Evolutionary conservation across 2,888 invertebrate species (phyloP), one percentile per base, ranked within the genome.

Genomic region (Melipona beecheii): DNA sequence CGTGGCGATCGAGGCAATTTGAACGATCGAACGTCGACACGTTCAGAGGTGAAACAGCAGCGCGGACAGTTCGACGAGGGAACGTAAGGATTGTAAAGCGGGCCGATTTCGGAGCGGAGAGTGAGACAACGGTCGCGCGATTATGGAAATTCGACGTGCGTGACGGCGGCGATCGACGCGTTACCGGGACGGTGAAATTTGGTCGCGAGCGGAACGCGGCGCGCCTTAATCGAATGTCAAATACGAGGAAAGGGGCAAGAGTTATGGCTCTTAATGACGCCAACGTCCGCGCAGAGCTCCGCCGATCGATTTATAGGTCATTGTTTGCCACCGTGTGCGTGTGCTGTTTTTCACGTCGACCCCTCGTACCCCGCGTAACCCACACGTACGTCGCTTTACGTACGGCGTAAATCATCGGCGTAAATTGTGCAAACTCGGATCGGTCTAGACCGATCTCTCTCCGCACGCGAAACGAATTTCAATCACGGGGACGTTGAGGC

Each of bases 221-320:
- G 36, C n/a, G 79, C 81, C 84, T 85, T 89, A 89, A 89, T 89
- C 89, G 87, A 89, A 90, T 89, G 89, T 87, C 89, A 90, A 89
- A 89, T 87, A 85, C 69, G 71, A 72, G 62, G 78, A 85, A 83
- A 84, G 78, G 70, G 52, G 43, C 50, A 82, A 89, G 86, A 90
- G 79, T 89, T 89, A 89, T 85, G 87, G 85, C 60, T 79, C 80
- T 84, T 84, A 89, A 87, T 87, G 83, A 87, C 81, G 78, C 71
- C 72, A 58, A 75, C 69, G 65, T 74, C 60, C 83, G 73, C 79
- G 73, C 71, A 62, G 74, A 68, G 58, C 77, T 73, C 78, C 75
- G 85, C 69, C 68, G 69, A 80, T 83, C 82, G 85, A 89, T 89
- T 89, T 89, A 87, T 89, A 79, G 84, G 83, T 82, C 71, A 78